Conservation (phyloP, 2,888 invertebrate species). For the Rotaria macrura region DNA sequence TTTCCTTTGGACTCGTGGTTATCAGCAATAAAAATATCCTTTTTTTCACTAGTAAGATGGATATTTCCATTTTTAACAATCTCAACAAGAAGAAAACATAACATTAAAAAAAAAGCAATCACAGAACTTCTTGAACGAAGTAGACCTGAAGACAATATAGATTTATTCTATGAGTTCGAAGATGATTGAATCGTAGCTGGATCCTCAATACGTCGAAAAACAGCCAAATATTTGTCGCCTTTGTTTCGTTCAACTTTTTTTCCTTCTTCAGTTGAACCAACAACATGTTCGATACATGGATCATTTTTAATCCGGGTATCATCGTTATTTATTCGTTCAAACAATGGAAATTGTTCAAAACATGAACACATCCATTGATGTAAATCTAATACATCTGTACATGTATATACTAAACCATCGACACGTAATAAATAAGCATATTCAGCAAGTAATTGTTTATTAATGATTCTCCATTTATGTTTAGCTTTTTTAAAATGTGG, state of each 20-base stretch:
- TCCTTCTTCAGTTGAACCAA: slow-evolving; percentile 83
- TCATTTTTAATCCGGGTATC: slow-evolving; percentile 59
- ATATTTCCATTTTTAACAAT: not conserved
- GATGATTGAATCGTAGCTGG: not conserved
- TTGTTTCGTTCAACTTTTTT: slow-evolving; percentile 89
- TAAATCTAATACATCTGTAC: slow-evolving; percentile 91
- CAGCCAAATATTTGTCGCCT: slow-evolving; percentile 81
- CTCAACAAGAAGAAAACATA: not conserved
- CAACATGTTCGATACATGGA: slow-evolving; percentile 25
- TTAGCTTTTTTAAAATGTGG: slow-evolving; percentile 97
- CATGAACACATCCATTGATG: slow-evolving; percentile 93
- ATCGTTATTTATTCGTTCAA: slow-evolving; percentile 63
- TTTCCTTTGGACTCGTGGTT: not conserved
- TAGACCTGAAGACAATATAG: not conserved
- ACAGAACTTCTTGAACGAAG: not conserved
- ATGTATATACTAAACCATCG: slow-evolving; percentile 83
- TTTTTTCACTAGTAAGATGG: not conserved
- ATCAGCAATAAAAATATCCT: not conserved
- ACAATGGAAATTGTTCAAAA: slow-evolving; percentile 77
- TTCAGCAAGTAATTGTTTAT: slow-evolving; percentile 77
- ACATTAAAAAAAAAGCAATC: not conserved
- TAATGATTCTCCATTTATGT: slow-evolving; percentile 97
- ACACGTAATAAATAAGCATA: slow-evolving; percentile 83
- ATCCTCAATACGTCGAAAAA: slow-evolving; percentile 29
- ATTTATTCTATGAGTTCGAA: not conserved